These are phyloP conservation scores for Gibbula magus DNA, from an alignment of 2,888 invertebrate genomes.

Conservation along the genomic window DNA sequence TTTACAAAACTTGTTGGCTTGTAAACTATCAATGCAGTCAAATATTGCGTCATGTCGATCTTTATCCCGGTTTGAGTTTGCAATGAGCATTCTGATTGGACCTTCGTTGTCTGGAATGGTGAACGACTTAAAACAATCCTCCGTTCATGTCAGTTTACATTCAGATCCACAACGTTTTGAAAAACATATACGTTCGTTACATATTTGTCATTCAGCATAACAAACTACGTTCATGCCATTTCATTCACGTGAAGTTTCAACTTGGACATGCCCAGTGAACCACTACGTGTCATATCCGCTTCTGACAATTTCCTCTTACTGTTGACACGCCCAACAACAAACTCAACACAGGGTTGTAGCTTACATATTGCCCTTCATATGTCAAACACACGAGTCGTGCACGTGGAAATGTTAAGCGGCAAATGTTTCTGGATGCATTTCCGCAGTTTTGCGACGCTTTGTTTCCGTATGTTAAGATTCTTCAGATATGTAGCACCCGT, in stretches of 20 bases:
- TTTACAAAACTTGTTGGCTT: too few species aligned
- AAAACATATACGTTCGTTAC: too few species aligned
- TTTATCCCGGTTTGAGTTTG: too few species aligned
- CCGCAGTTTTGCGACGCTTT: constrained; percentile 5
- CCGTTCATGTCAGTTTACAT: too few species aligned
- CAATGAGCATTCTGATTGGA: too few species aligned
- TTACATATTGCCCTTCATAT: neutral
- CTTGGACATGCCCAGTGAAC: neutral
- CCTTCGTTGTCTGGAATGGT: too few species aligned
- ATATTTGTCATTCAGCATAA: neutral
- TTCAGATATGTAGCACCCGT: neutral
- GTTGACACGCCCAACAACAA: neutral
- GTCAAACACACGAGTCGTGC: neutral
- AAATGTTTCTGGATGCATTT: neutral
- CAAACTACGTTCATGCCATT: neutral
- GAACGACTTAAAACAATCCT: too few species aligned
- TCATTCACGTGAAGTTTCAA: neutral
- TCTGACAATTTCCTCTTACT: neutral
- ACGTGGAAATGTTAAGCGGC: neutral
- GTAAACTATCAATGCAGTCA: too few species aligned
- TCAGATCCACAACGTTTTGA: too few species aligned
- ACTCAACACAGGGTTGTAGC: neutral
- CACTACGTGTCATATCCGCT: neutral
- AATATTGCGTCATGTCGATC: too few species aligned
- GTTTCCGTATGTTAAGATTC: neutral